Percentiles rank a stretch among this genome's conserved stretches.
These are phyloP conservation scores for Zosterops borbonicus DNA, from an alignment of 2,113 vertebrate species.

Conservation along the genomic window DNA sequence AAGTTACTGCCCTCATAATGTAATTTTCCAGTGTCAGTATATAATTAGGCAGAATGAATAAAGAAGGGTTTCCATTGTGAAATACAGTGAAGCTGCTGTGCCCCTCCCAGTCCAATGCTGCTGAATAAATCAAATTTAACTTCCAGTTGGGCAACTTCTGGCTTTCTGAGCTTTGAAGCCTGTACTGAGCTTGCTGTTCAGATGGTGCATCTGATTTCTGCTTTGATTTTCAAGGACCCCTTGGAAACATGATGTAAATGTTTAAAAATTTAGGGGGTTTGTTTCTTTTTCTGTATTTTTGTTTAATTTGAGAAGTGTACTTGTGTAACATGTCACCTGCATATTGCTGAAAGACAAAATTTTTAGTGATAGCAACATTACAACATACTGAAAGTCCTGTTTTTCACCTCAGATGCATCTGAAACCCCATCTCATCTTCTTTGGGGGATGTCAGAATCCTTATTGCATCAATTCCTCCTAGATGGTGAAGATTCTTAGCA, in stretches of 20 bases:
- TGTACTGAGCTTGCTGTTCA: background rate
- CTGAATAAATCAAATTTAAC: constrained; percentile 62
- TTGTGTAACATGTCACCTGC: background rate
- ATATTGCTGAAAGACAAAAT: background rate
- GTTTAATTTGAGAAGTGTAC: background rate
- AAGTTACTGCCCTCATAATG: constrained; percentile 42
- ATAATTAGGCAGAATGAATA: constrained; percentile 61
- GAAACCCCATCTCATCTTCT: background rate
- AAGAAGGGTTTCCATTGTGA: constrained; percentile 49
- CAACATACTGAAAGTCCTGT: background rate
- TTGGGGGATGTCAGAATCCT: background rate
- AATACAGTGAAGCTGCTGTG: constrained; percentile 24
- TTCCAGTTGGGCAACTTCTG: constrained; percentile 53
- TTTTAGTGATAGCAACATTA: background rate
- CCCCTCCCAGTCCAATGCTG: constrained; percentile 43
- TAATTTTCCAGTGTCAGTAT: constrained; percentile 52
- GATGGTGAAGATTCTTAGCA: background rate
- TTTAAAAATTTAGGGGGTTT: background rate
- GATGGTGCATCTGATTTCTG: constrained; percentile 12
- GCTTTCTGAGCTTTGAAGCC: constrained; percentile 43
- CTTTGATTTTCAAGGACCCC: background rate
- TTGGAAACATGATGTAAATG: background rate
- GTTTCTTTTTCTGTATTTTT: background rate
- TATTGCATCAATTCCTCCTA: background rate
- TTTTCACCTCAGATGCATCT: background rate